Conservation (phyloP, 2,113 vertebrate species). For the Phaethornis superciliosus region DNA sequence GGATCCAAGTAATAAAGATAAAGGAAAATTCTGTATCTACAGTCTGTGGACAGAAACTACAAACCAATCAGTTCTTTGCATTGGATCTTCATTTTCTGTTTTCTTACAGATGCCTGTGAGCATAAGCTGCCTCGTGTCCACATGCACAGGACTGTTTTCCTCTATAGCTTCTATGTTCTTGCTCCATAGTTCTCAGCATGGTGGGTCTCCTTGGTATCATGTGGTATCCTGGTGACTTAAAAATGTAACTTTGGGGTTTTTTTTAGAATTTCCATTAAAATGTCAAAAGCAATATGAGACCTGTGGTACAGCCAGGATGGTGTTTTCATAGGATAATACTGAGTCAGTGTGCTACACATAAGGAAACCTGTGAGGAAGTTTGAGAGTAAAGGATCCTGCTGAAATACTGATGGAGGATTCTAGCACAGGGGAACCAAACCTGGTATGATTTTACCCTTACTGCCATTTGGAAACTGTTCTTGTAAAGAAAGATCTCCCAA, state of each 20-base stretch:
- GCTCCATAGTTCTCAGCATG: background rate
- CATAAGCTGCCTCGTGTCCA: background rate
- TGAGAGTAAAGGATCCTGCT: background rate
- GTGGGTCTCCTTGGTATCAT: background rate
- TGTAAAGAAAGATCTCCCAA: background rate
- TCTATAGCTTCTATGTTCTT: background rate
- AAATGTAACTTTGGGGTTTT: background rate
- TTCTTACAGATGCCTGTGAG: background rate
- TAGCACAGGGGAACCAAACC: background rate
- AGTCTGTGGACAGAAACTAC: background rate
- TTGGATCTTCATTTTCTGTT: background rate
- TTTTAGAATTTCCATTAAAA: background rate
- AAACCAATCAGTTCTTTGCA: background rate
- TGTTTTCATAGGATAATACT: background rate
- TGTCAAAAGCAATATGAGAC: background rate
- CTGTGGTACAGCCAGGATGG: background rate
- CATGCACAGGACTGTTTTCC: background rate
- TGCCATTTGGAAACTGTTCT: background rate
- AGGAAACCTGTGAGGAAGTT: background rate
- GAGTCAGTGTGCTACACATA: background rate
- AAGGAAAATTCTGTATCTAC: background rate
- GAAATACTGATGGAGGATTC: background rate
- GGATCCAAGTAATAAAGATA: background rate
- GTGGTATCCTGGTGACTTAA: background rate
- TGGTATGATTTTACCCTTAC: background rate